Evolutionary conservation across 2,113 vertebrate genomes (phyloP).

Genomic region (Protobothrops flavoviridis): DNA sequence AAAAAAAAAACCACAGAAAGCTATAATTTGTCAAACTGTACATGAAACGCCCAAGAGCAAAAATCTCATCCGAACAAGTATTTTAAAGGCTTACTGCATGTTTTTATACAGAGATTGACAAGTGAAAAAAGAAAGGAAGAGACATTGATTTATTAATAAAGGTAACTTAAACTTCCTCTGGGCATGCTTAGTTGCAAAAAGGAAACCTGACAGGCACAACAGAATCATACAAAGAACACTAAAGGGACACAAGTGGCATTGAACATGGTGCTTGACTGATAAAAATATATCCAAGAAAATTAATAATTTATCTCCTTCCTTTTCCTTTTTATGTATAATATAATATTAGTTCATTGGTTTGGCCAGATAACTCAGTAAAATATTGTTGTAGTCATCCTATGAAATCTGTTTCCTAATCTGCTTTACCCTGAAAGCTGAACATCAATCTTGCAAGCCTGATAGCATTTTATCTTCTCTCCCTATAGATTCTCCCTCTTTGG

Average conservation of each 20-base stretch:
- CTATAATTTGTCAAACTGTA: neutral
- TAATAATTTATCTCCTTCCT: neutral
- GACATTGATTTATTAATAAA: slow-evolving; percentile 52
- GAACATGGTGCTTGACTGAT: neutral
- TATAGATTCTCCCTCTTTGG: neutral
- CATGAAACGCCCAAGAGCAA: neutral
- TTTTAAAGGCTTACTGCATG: neutral
- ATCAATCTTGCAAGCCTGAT: neutral
- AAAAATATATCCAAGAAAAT: neutral
- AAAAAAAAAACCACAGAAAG: neutral
- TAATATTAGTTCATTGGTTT: neutral
- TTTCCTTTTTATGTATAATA: neutral
- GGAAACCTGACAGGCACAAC: slow-evolving; percentile 31
- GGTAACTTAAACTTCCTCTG: slow-evolving; percentile 23
- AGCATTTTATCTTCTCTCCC: neutral
- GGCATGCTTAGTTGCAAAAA: slow-evolving; percentile 27
- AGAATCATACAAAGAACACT: slow-evolving; percentile 30
- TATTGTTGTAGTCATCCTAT: neutral
- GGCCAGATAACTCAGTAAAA: neutral
- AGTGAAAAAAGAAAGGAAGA: slow-evolving; percentile 21
- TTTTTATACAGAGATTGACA: neutral
- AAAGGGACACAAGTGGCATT: neutral
- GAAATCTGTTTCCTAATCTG: neutral
- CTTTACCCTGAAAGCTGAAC: neutral
- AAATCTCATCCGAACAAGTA: neutral